Percentiles rank a stretch among this genome's conserved stretches.
These are phyloP conservation scores for Drosophila hamatofila DNA, from an alignment of 2,888 invertebrate species.

Conservation along the genomic window DNA sequence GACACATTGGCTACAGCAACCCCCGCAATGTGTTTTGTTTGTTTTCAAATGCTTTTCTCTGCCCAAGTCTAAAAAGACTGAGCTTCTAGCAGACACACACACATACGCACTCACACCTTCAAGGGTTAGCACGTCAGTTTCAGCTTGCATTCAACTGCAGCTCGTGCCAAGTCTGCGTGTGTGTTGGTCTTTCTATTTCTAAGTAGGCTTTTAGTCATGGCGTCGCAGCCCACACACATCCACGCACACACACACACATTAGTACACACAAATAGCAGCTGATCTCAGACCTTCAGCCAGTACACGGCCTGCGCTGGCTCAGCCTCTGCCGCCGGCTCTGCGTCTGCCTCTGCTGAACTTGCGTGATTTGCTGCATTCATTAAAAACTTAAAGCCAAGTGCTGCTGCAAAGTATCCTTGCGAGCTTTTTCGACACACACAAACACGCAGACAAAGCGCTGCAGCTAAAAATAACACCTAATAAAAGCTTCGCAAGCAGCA, in stretches of 20 bases:
- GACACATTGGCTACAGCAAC: slow-evolving; percentile 41
- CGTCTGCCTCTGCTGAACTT: slow-evolving; percentile 31
- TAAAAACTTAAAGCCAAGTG: background rate
- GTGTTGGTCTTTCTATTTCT: slow-evolving; percentile 44
- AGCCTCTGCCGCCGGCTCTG: background rate
- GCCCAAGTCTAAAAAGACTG: slow-evolving; percentile 48
- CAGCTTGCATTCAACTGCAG: slow-evolving; percentile 44
- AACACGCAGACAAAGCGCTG: background rate
- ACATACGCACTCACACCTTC: slow-evolving; percentile 1
- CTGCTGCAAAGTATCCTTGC: background rate
- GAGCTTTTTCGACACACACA: background rate
- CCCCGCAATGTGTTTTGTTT: slow-evolving; percentile 61
- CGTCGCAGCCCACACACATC: slow-evolving; percentile 59
- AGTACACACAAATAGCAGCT: slow-evolving; percentile 24
- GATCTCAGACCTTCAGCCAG: slow-evolving; percentile 56
- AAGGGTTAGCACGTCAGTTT: slow-evolving; percentile 64
- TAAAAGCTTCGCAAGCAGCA: background rate
- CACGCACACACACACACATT: slow-evolving; percentile 3
- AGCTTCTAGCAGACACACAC: slow-evolving; percentile 64
- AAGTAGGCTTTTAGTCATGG: slow-evolving; percentile 58
- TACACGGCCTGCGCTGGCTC: slow-evolving; percentile 10
- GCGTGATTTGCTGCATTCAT: slow-evolving; percentile 53
- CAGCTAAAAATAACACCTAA: slow-evolving; percentile 13
- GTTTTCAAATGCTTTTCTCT: slow-evolving; percentile 69
- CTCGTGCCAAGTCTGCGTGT: slow-evolving; percentile 50